Base-by-base conservation (phyloP, 2,113 vertebrate genomes). In the Stegastes partitus region DNA sequence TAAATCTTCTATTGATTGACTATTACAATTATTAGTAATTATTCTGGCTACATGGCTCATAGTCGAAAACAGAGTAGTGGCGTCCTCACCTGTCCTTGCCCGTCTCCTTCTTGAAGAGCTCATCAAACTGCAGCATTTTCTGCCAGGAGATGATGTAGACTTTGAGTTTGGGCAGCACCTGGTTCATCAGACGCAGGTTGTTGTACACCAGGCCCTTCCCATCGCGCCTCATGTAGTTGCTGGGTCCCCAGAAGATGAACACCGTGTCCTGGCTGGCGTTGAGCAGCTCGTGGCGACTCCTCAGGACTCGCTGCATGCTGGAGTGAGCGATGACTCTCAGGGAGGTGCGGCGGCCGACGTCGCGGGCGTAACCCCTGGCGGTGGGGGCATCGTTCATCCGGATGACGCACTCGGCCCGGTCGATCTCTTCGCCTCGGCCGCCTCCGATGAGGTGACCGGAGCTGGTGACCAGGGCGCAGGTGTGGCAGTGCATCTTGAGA, bases 221-320 rank as follows among this genome's bases (percentile, higher is more conserved):
- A 3, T 99, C 98, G 3, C 96, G 93, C 81, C 97, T 93, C 98
- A 99, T 99, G 93, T 98, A 98, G 94, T 91, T 97, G 95, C 97
- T 97, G n/a, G 98, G 98, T 3, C 98, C 98, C 98, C 98, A 99
- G 95, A 99, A 99, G 92, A 99, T 96, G 93, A 99, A 99, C 62
- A 97, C 96, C 0, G 97, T 95, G 55, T 98, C 97, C 8, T 97
- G 96, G 93, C 96, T 99, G 90, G 94, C 94, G 8, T 99, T 98
- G 51, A 99, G 93, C 81, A 99, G 95, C 92, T 99, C 96, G 0
- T 97, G 94, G 76, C 96, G 96, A 19, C 95, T 96, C 6, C 96
- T 92, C 67, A 98, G 84, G 25, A 98, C 97, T 54, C 97, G 92
- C 94, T 99, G 97, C 79, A 99, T 97, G 89, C 98, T 99, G 92